Evolutionary conservation across 1,140 invertebrate genomes (phyloP).

Genomic region (Acromyrmex heyeri): DNA sequence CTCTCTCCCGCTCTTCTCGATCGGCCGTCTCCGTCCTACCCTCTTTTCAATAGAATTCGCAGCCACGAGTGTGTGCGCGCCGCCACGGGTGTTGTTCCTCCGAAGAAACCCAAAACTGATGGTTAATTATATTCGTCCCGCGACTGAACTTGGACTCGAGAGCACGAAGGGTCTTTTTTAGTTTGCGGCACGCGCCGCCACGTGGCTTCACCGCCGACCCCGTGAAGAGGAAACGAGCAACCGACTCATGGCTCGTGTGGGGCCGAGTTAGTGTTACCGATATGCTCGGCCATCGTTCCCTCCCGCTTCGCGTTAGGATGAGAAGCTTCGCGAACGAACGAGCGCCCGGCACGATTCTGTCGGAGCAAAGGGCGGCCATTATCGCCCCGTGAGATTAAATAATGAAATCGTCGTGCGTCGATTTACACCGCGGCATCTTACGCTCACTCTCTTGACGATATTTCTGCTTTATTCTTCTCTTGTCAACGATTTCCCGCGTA

Average conservation of each 20-base stretch:
- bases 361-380: slow-evolving; percentile 59
- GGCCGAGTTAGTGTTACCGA: slow-evolving; percentile 81
- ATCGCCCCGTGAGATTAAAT: slow-evolving; percentile 67
- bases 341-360: slow-evolving; percentile 24
- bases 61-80: slow-evolving; percentile 25
- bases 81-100: slow-evolving; percentile 71
- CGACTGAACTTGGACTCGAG: slow-evolving; percentile 78
- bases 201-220: slow-evolving; percentile 79
- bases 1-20: background rate
- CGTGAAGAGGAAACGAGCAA: slow-evolving; percentile 81
- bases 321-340: slow-evolving; percentile 39
- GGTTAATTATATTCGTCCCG: slow-evolving; percentile 85
- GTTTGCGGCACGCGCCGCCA: slow-evolving; percentile 86
- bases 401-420: slow-evolving; percentile 60
- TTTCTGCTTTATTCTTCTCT: background rate
- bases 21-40: background rate
- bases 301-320: slow-evolving; percentile 16
- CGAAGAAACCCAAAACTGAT: slow-evolving; percentile 86
- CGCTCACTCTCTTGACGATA: background rate
- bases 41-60: slow-evolving; percentile 50
- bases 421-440: slow-evolving; percentile 11
- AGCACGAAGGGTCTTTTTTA: slow-evolving; percentile 83
- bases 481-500: background rate
- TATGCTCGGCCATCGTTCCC: slow-evolving; percentile 64
- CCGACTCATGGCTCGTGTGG: slow-evolving; percentile 60